Evolutionary conservation across 2,888 invertebrate genomes (phyloP).

Genomic region (Pseudococcus viburni): DNA sequence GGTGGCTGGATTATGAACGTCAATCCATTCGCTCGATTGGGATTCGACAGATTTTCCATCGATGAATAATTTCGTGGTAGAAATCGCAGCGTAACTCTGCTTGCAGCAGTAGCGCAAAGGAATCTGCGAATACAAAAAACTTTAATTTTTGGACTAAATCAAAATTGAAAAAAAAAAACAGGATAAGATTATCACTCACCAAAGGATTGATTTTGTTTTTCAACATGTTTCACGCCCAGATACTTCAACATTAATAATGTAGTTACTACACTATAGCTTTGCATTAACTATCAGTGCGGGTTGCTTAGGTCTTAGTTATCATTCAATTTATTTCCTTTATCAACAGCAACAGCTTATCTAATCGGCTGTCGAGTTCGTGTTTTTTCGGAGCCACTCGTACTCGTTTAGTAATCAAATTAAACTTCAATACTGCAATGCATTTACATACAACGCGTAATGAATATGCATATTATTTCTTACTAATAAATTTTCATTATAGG

Average conservation of each 20-base stretch:
- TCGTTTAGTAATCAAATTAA: no score
- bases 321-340: no score
- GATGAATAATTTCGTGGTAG: slow-evolving; percentile 93
- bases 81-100: slow-evolving; percentile 71
- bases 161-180: not conserved
- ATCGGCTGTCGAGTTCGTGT: not conserved
- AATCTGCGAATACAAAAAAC: not conserved
- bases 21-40: slow-evolving; percentile 93
- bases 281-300: not conserved
- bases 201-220: not conserved
- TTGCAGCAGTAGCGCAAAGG: not conserved
- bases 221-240: not conserved
- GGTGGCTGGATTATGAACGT: slow-evolving; percentile 95
- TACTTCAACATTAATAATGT: not conserved
- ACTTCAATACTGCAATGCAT: no score
- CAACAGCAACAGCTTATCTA: not conserved
- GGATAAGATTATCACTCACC: not conserved
- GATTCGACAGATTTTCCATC: slow-evolving; percentile 91
- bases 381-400: not conserved
- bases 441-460: no score
- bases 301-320: no score
- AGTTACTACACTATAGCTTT: not conserved
- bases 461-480: no score
- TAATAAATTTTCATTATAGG: no score
- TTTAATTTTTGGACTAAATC: not conserved